Conservation (phyloP, 2,113 vertebrate genomes). For the Hippolais icterina region DNA sequence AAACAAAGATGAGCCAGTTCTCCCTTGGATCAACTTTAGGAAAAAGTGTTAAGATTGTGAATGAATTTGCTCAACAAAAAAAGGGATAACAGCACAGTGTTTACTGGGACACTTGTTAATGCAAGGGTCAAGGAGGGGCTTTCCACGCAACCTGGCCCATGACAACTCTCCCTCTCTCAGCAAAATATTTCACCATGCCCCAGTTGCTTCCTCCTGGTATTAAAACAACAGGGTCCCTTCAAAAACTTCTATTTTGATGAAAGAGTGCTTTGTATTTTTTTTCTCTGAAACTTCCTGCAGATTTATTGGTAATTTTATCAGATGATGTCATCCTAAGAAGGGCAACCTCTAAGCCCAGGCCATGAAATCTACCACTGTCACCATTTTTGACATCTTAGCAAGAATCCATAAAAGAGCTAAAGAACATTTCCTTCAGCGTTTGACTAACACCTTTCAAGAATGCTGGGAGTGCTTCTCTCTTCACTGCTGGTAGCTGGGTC, state of each 20-base stretch:
- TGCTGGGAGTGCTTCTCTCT: not conserved
- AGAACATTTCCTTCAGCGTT: not conserved
- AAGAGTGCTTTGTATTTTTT: not conserved
- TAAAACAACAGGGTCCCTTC: not conserved
- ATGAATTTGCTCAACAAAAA: not conserved
- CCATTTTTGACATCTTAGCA: not conserved
- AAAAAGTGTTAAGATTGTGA: not conserved
- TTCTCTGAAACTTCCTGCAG: not conserved
- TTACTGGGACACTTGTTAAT: not conserved
- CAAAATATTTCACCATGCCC: not conserved
- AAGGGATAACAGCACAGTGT: not conserved
- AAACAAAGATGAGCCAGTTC: slow-evolving; percentile 7
- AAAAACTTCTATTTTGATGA: not conserved
- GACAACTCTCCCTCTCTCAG: not conserved
- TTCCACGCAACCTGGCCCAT: not conserved
- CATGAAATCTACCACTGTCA: not conserved
- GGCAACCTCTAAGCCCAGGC: not conserved
- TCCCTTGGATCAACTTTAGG: not conserved
- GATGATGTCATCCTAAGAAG: not conserved
- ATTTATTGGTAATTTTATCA: not conserved
- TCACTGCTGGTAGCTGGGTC: not conserved
- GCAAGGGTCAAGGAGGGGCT: not conserved
- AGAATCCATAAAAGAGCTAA: not conserved
- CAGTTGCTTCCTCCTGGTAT: not conserved
- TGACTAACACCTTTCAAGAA: not conserved